These are phyloP conservation scores for Noctua fimbriata DNA, from an alignment of 2,888 invertebrate genomes.

Conservation along the genomic window DNA sequence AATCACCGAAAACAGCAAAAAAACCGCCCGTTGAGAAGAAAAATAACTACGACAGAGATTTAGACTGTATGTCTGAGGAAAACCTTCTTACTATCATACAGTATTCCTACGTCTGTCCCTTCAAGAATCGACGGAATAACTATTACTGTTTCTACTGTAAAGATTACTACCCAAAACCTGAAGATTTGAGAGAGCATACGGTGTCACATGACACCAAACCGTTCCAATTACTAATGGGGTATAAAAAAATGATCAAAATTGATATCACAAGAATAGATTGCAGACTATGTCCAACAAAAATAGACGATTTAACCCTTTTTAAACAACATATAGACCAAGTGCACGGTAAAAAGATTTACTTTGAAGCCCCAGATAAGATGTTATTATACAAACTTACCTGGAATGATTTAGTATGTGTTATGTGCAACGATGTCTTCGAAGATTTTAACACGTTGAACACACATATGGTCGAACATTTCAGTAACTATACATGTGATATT, in stretches of 20 bases:
- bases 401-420: conserved; percentile 86
- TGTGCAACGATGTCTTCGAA: conserved; percentile 85
- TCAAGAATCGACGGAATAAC: conserved; percentile 85
- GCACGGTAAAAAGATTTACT: conserved; percentile 85
- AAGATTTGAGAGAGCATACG: conserved; percentile 85
- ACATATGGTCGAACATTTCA: conserved; percentile 87
- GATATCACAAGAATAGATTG: conserved; percentile 87
- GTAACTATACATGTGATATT: conserved; percentile 85
- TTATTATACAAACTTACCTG: conserved; percentile 82
- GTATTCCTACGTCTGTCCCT: conserved; percentile 85
- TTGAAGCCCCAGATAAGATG: conserved; percentile 86
- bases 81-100: conserved; percentile 85
- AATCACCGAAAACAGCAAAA: conserved; percentile 70
- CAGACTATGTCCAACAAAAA: conserved; percentile 80
- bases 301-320: conserved; percentile 80
- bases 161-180: conserved; percentile 86
- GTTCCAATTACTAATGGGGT: conserved; percentile 85
- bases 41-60: conserved; percentile 82
- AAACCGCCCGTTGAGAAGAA: conserved; percentile 81
- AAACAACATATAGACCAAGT: conserved; percentile 84
- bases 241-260: conserved; percentile 86
- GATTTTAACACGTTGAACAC: conserved; percentile 86
- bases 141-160: conserved; percentile 88
- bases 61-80: conserved; percentile 87
- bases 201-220: conserved; percentile 85